Evolutionary conservation across 2,797 vertebrate genomes (phyloP), one percentile per base, ranked within the genome.

Genomic region (Mormyrus proboscirostris): DNA sequence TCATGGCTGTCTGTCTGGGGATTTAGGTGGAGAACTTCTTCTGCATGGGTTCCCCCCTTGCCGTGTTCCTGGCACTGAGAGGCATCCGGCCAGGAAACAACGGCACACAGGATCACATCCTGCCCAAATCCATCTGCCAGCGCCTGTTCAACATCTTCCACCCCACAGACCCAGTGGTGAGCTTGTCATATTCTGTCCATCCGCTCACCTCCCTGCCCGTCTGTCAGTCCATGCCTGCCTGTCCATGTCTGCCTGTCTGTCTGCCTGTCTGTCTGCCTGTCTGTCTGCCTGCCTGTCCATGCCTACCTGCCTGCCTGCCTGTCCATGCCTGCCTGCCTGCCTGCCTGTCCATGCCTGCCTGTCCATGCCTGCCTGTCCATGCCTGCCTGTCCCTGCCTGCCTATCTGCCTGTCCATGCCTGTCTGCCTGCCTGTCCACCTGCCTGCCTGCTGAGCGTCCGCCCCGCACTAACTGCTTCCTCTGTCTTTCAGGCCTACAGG

Each of bases 91-190:
- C 98, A 0, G 98, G 98, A 1, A 97, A 93, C 94, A 97, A 95
- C 41, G 97, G 97, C 89, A 96, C 95, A 92, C 99, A 99, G 95
- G 98, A 99, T 91, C 98, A 99, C 93, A 99, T 99, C 93, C 95
- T 99, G 90, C 98, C 99, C 92, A 97, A 96, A 90, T 94, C 96
- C 41, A 97, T 98, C 91, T 99, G 99, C 94, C 97, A 95, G 90
- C 95, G 97, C 69, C 96, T 99, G 87, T 95, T 98, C 90, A 99
- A 99, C 90, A 98, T 99, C 93, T 99, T 99, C 93, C 99, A 99
- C 91, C 99, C 99, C 12, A 98, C 99, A 86, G 99, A 99, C 91
- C 99, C 99, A 90, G 99, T 99, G 98, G 99, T 99, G 92, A 98
- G 97, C 96, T 73, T 65, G 1, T 22, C 9, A 5, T 29, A 16